Evolutionary conservation across 2,113 vertebrate genomes (phyloP).

Genomic region (Chrysemys picta): DNA sequence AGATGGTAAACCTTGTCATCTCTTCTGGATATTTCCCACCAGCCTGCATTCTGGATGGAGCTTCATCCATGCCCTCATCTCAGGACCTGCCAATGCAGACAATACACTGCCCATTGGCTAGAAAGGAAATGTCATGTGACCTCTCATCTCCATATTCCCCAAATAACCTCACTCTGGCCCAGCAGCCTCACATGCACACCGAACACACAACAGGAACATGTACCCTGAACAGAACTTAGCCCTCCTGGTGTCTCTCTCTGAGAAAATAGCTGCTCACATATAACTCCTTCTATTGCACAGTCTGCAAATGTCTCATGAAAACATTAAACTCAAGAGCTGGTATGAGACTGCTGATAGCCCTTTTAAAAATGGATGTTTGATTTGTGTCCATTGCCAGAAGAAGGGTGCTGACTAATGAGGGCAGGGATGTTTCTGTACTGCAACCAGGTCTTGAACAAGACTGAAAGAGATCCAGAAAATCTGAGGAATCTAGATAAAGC

Average conservation of each 20-base stretch:
- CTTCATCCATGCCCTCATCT: neutral
- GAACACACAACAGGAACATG: neutral
- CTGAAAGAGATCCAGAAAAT: conserved; percentile 50
- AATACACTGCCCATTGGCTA: neutral
- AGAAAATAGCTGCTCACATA: neutral
- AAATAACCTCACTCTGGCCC: neutral
- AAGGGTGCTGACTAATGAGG: conserved; percentile 35
- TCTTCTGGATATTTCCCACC: neutral
- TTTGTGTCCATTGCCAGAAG: conserved; percentile 10
- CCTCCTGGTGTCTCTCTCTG: neutral
- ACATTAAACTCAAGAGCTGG: neutral
- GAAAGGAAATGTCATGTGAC: neutral
- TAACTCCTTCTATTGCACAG: neutral
- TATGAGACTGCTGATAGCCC: conserved; percentile 5
- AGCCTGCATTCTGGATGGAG: neutral
- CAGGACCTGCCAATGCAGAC: neutral
- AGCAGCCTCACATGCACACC: neutral
- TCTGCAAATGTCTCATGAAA: neutral
- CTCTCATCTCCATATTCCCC: neutral
- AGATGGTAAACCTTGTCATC: neutral
- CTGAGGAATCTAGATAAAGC: conserved; percentile 67
- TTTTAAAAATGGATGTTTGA: conserved; percentile 34
- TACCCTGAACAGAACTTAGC: neutral
- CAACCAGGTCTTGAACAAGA: conserved; percentile 54
- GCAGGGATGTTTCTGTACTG: conserved; percentile 42